phyloP scores from a whole-genome alignment of 2,113 vertebrate species.

The Halcyon malimbica region DNA sequence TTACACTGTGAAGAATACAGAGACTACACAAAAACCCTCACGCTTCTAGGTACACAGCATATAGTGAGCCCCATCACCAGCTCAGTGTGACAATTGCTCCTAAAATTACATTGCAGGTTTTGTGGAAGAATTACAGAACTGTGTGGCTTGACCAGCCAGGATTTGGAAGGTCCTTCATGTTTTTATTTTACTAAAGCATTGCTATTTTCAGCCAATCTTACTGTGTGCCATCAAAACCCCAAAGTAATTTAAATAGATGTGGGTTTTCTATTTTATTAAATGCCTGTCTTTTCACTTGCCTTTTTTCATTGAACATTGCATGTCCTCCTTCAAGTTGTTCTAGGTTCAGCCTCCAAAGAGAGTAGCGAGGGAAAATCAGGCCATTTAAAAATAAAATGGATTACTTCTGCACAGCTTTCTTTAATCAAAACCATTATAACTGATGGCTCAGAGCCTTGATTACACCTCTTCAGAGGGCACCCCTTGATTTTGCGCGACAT shows the following conservation, averaged over 20 bases:
- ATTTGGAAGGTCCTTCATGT: not conserved
- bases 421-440: slow-evolving; percentile 58
- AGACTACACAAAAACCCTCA: not conserved
- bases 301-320: slow-evolving; percentile 10
- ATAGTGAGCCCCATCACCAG: not conserved
- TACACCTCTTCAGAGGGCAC: slow-evolving; percentile 50
- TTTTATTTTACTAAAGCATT: slow-evolving; percentile 15
- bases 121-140: not conserved
- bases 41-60: not conserved
- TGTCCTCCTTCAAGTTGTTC: not conserved
- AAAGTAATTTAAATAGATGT: not conserved
- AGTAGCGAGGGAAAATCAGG: not conserved
- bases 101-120: not conserved
- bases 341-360: slow-evolving; percentile 5
- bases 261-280: not conserved
- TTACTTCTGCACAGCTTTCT: slow-evolving; percentile 57
- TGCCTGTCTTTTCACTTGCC: not conserved
- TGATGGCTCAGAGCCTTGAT: slow-evolving; percentile 62
- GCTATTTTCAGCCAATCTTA: slow-evolving; percentile 29
- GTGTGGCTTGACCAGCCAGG: not conserved
- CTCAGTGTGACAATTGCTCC: not conserved
- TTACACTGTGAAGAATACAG: not conserved
- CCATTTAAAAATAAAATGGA: slow-evolving; percentile 50
- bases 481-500: slow-evolving; percentile 33
- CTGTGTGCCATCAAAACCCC: not conserved